Percentiles rank a stretch among this genome's conserved stretches.
Evolutionary conservation across 1,140 invertebrate genomes (phyloP).

Genomic region (Diorhabda sublineata): DNA sequence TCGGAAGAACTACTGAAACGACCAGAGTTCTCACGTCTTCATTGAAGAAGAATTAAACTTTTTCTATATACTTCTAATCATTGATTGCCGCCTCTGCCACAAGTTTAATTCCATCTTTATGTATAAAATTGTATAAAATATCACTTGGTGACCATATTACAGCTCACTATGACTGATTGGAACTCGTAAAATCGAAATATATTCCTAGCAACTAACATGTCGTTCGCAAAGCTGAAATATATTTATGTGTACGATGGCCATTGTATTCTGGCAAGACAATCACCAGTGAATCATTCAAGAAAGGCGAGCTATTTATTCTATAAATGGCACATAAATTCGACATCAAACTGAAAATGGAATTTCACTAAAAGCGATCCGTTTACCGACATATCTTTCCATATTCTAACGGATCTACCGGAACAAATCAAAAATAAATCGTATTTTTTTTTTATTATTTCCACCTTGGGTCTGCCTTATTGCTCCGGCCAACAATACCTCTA

Average conservation of each 20-base stretch:
- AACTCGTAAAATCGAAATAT: no score
- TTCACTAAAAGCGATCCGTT: not conserved
- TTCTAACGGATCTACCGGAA: not conserved
- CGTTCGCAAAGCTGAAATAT: not conserved
- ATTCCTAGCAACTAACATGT: not conserved
- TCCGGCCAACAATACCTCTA: no score
- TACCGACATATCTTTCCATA: constrained; percentile 2
- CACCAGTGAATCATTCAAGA: constrained; percentile 1
- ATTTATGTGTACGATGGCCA: not conserved
- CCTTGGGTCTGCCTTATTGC: no score
- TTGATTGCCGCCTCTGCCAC: no score
- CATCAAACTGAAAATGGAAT: constrained; percentile 2
- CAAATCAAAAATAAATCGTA: constrained; percentile 1
- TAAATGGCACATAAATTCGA: constrained; percentile 2
- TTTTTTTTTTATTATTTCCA: not conserved
- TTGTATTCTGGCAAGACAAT: constrained; percentile 2
- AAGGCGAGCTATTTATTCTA: not conserved
- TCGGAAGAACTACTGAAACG: no score
- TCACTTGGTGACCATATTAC: no score
- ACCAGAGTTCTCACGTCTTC: no score
- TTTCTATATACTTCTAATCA: no score
- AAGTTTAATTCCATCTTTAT: no score
- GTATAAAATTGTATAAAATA: no score
- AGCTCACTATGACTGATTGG: no score
- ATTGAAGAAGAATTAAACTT: no score